Conservation (phyloP, 2,888 invertebrate genomes). For the Nesidiocoris tenuis region DNA sequence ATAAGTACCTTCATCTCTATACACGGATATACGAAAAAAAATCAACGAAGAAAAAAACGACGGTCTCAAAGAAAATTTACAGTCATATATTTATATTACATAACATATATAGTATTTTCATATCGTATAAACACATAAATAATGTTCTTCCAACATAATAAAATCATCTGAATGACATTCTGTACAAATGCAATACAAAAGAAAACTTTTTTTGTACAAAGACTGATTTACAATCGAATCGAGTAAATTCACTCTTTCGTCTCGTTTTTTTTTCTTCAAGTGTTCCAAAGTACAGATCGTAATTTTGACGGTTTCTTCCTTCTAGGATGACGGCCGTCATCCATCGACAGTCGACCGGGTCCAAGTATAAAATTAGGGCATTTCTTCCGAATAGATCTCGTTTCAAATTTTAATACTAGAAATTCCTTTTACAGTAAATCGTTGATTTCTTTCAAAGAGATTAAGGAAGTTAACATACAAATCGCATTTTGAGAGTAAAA, state of each 20-base stretch:
- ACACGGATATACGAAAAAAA: not conserved
- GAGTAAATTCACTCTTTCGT: not conserved
- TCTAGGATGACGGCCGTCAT: not conserved
- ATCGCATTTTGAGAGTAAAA: slow-evolving; percentile 40
- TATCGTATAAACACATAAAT: slow-evolving; percentile 49
- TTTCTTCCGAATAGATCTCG: slow-evolving; percentile 18
- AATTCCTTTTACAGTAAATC: slow-evolving; percentile 32
- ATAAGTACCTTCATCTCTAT: not conserved
- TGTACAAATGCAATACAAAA: slow-evolving; percentile 41
- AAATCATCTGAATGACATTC: slow-evolving; percentile 45
- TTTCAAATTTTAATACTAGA: slow-evolving; percentile 29
- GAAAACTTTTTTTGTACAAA: slow-evolving; percentile 41
- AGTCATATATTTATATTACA: slow-evolving; percentile 47
- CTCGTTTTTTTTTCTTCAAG: slow-evolving; percentile 1
- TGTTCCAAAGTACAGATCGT: slow-evolving; percentile 10
- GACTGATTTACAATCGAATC: slow-evolving; percentile 39
- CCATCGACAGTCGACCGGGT: slow-evolving; percentile 1
- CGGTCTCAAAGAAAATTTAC: slow-evolving; percentile 45
- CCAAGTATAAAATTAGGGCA: slow-evolving; percentile 36
- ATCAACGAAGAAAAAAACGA: not conserved
- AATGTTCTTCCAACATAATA: slow-evolving; percentile 47
- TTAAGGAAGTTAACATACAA: slow-evolving; percentile 40
- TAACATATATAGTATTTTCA: slow-evolving; percentile 39
- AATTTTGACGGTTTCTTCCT: not conserved
- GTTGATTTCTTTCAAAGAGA: slow-evolving; percentile 37